phyloP scores from a whole-genome alignment of 1,140 invertebrate genomes.

The Pachyrhynchus sulphureomaculatus region DNA sequence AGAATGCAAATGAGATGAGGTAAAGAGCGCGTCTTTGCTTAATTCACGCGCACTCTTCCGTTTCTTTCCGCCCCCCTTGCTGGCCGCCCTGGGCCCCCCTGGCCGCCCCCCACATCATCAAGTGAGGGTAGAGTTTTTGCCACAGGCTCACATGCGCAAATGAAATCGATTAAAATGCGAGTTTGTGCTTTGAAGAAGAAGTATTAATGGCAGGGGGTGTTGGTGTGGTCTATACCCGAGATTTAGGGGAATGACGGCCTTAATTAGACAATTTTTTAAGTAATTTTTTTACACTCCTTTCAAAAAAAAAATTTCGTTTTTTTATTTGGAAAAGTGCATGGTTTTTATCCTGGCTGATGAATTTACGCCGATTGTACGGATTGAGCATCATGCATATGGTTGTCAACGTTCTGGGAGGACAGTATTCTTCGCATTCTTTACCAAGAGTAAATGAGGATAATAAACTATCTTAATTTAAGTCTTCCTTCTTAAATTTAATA shows the following conservation, averaged over 20 bases:
- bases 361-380: too few species aligned
- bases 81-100: constrained; percentile 32
- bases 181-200: constrained; percentile 52
- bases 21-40: constrained; percentile 50
- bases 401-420: too few species aligned
- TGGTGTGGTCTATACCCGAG: constrained; percentile 29
- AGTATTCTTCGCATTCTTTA: too few species aligned
- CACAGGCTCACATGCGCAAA: constrained; percentile 53
- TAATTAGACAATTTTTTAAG: constrained; percentile 3
- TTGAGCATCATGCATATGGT: too few species aligned
- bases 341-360: too few species aligned
- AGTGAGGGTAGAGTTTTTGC: constrained; percentile 51
- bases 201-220: constrained; percentile 50
- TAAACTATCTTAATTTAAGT: too few species aligned
- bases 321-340: too few species aligned
- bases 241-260: constrained; percentile 32
- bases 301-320: too few species aligned
- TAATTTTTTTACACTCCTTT: too few species aligned
- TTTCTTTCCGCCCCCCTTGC: constrained; percentile 42
- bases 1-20: constrained; percentile 50
- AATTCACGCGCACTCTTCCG: constrained; percentile 52
- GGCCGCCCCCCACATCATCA: constrained; percentile 35
- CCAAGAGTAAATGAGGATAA: too few species aligned
- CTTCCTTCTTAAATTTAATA: too few species aligned
- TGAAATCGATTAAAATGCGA: constrained; percentile 54